Evolutionary conservation across 1,140 invertebrate genomes (phyloP), one percentile per base, ranked within the genome.

Genomic region (Zaprionus camerounensis): DNA sequence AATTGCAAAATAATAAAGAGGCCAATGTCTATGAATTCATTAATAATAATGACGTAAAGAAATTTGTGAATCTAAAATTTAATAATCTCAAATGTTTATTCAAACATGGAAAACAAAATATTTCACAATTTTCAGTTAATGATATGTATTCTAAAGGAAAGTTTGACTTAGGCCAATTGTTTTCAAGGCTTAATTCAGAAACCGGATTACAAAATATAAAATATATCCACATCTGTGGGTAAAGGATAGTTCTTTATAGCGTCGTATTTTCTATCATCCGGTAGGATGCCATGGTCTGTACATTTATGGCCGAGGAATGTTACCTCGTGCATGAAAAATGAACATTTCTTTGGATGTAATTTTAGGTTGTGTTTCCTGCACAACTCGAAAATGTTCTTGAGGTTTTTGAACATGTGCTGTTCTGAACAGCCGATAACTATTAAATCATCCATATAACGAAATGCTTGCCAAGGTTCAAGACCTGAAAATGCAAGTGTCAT

Each of bases 321-420:
- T 53, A 41, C 63, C 11, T 28, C 26, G 26, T 28, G 26, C 26
- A 28, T 28, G 26, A 28, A 28, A 28, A 28, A 28, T 28, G 5
- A 44, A 11, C 31, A 61, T n/a, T 41, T 64, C 24, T 36, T 31
- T 6, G 62, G 5, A 9, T 53, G 11, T 11, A 64, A 34, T 38
- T 62, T 62, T 7, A 62, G 36, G 17, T 49, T 28, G 41, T 28
- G 38, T 28, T 62, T 62, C 17, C 38, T 64, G 53, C 62, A 64
- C 5, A 36, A 9, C 0, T 64, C 49, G 36, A 64, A 64, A 3
- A 64, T 4, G 11, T n/a, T 64, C 5, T 20, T 24, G n/a, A 53
- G 20, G 9, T 64, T 64, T 64, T 64, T 53, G 22, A 64, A 7
- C 49, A 65, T 65, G 12, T 55, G 63, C 9, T 26, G 9, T 38